Conservation (phyloP, 2,113 vertebrate species). For the Melanocharis versteri region DNA sequence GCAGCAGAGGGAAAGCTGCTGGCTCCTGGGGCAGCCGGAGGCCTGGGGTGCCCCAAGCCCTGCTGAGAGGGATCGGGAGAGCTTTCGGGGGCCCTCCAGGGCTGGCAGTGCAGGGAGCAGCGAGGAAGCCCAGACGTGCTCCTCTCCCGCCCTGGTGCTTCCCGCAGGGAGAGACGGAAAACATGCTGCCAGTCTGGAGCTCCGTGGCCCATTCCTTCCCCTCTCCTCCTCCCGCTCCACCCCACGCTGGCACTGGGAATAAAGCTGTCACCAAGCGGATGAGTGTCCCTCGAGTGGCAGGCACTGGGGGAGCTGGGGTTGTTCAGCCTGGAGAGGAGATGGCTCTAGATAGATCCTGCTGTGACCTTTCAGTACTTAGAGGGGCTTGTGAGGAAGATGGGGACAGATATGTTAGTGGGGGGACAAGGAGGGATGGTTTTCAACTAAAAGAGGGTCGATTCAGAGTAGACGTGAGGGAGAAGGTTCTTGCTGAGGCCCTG, state of each 20-base stretch:
- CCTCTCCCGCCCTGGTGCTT: neutral
- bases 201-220: neutral
- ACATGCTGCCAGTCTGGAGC: neutral
- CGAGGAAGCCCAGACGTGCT: rapidly evolving
- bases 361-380: rapidly evolving
- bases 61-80: neutral
- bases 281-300: neutral
- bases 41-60: neutral
- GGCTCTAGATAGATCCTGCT: neutral
- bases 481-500: rapidly evolving
- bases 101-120: neutral
- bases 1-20: neutral
- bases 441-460: neutral
- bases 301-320: neutral
- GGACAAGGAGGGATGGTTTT: neutral
- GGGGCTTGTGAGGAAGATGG: neutral
- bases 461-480: neutral
- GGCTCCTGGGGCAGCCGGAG: neutral
- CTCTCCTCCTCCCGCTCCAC: neutral
- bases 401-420: neutral
- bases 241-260: neutral
- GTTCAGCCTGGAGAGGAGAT: neutral
- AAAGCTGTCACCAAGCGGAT: neutral
- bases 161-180: neutral
- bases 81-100: neutral